Base-by-base conservation (phyloP, 2,797 vertebrate genomes). In the Amblyopsis hoosieri region DNA sequence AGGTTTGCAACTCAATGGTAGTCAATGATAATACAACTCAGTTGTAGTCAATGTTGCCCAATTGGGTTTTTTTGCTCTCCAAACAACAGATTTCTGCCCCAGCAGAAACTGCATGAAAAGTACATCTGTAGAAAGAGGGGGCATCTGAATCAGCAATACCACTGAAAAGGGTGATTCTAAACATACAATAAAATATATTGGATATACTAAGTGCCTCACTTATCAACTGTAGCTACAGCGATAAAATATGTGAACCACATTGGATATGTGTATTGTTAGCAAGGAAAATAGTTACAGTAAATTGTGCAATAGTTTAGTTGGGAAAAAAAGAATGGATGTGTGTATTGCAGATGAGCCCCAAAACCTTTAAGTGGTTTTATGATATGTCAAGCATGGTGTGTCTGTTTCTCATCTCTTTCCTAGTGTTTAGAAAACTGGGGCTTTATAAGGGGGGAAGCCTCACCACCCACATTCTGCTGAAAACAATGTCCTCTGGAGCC, bases 391-490 rank as follows among this genome's bases (percentile, higher is more conserved):
- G 14, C 5, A 23, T 15, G 19, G 19, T 53, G 52, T 54, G 37
- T 42, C 48, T 33, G 52, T 33, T 55, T 52, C n/a, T 14, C 55
- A 31, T 56, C 64, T 49, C 54, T 61, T 65, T 60, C 54, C n/a
- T 47, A 45, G 60, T 50, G 53, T 58, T 54, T 74, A 54, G 71
- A 52, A 15, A 57, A 59, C 15, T 15, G 57, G 57, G 61, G 46
- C 58, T 50, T 50, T 54, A 53, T 62, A 68, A 51, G 66, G 45
- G 31, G 37, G 9, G 8, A 59, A 46, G 54, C 53, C 58, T 69
- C 64, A 57, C 37, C 37, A 42, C 37, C 37, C 37, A 42, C 37
- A 42, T 9, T 42, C 37, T 42, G 9, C 37, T 42, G 37, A 42
- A 42, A 42, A 42, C 37, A 42, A 42, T 42, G 37, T 42, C 37